Conservation (phyloP, 2,113 vertebrate genomes). For the Anolis carolinensis region DNA sequence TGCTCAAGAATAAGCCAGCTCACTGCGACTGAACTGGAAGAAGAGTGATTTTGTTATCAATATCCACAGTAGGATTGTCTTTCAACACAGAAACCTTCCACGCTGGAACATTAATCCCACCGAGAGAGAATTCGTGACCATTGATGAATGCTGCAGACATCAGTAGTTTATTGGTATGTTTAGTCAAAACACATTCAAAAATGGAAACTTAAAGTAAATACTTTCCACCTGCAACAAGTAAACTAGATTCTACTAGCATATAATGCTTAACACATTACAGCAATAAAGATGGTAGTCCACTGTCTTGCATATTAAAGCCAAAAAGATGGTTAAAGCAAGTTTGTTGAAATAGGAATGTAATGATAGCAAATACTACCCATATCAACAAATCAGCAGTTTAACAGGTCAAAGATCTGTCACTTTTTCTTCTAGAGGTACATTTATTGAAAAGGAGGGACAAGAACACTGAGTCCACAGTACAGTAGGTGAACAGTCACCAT, state of each 20-base stretch:
- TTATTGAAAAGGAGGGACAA: conserved; percentile 66
- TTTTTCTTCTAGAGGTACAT: conserved; percentile 73
- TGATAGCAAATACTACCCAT: conserved; percentile 81
- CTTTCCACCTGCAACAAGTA: conserved; percentile 87
- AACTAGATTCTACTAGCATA: conserved; percentile 86
- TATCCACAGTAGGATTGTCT: neutral
- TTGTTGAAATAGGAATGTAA: conserved; percentile 78
- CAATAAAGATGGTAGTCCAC: conserved; percentile 85
- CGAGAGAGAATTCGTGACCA: conserved; percentile 78
- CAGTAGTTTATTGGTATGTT: conserved; percentile 99
- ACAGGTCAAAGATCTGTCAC: conserved; percentile 76
- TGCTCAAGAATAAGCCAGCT: neutral
- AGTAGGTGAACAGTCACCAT: conserved; percentile 77
- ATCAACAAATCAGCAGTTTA: conserved; percentile 74
- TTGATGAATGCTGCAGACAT: conserved; percentile 90
- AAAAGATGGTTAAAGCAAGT: conserved; percentile 76
- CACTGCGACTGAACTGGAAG: neutral
- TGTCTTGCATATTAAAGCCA: conserved; percentile 83
- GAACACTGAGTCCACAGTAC: conserved; percentile 77
- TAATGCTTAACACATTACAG: conserved; percentile 89
- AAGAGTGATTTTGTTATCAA: neutral
- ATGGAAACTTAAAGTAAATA: conserved; percentile 82
- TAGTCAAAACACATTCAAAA: conserved; percentile 96
- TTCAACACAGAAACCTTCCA: neutral
- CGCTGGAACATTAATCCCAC: conserved; percentile 33